A percentile compares a stretch with the other conserved stretches of the same genome.
Evolutionary conservation across 2,797 vertebrate genomes (phyloP).

Genomic region (Epinephelus malabaricus): DNA sequence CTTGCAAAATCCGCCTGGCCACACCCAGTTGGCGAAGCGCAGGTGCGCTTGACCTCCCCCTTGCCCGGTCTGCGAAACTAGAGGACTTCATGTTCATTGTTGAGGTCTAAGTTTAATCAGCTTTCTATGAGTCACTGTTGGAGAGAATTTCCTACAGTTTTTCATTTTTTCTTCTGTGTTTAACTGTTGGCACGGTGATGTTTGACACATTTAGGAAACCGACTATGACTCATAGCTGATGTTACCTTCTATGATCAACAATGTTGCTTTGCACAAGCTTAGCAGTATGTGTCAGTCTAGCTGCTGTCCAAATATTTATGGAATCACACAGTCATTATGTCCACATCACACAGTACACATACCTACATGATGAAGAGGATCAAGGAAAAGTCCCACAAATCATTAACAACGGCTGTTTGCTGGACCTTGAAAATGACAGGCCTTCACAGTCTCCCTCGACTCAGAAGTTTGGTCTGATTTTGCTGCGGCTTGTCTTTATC

Average conservation of each 20-base stretch:
- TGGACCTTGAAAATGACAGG: not conserved
- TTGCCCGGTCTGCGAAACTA: too few relatives aligned
- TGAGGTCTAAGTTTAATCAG: too few relatives aligned
- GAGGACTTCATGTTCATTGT: too few relatives aligned
- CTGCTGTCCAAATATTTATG: not conserved
- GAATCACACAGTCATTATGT: not conserved
- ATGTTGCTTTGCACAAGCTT: not conserved
- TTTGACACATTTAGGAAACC: not conserved
- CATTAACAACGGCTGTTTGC: not conserved
- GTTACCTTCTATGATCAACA: rapidly evolving
- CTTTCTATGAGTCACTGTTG: not conserved
- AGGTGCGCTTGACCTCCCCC: too few relatives aligned
- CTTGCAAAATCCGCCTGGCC: too few relatives aligned
- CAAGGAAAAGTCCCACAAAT: not conserved
- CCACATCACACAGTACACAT: not conserved
- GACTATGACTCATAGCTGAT: not conserved
- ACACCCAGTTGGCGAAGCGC: too few relatives aligned
- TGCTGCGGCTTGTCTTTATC: not conserved
- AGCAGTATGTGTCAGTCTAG: not conserved
- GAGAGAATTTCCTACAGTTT: not conserved
- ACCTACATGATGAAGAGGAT: too few relatives aligned
- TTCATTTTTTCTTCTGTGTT: not conserved
- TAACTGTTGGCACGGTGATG: not conserved
- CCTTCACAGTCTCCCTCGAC: too few relatives aligned
- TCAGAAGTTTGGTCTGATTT: not conserved